Evolutionary conservation across 2,113 vertebrate genomes (phyloP), one percentile per base, ranked within the genome.

Genomic region (Oxyruncus cristatus): DNA sequence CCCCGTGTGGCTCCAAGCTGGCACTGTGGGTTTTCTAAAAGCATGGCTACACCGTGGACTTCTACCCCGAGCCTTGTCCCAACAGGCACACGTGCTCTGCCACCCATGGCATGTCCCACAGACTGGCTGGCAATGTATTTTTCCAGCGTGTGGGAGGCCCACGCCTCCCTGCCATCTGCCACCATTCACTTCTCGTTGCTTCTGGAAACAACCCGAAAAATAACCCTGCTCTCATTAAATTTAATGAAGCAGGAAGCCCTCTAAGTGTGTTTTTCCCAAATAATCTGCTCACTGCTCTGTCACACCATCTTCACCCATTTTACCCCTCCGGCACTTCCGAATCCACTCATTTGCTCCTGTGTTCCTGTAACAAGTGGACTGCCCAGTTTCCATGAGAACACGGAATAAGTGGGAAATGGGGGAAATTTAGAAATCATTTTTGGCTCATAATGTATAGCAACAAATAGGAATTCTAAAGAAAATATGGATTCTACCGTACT

Each of bases 141-240:
- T 77, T 77, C 72, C 73, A 86, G n/a, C 3, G 4, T 6, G 87
- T 86, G 71, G 89, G 84, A 70, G 59, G 80, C 56, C 30, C 33
- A 76, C 3, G 2, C 80, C 89, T 95, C 87, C 42, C 78, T 75
- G 77, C 95, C 95, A 94, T 89, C 93, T 96, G 84, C 62, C 62
- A 59, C 62, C 70, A 63, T 39, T 78, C 35, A 55, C 41, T 94
- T 87, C 41, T 42, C 4, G 0, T 18, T 67, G 56, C 47, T 75
- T 84, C 90, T 89, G 66, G 80, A 91, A 85, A 81, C n/a, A 91
- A 76, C 49, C 41, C 19, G 56, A 95, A 82, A 72, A 92, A 76
- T n/a, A 86, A 66, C 39, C n/a, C 67, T 26, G 42, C 39, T 77
- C 76, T 59, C 53, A 55, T 70, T 32, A 62, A 82, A 55, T 74